Conservation (phyloP, 2,113 vertebrate genomes). For the Poeciliopsis retropinna region DNA sequence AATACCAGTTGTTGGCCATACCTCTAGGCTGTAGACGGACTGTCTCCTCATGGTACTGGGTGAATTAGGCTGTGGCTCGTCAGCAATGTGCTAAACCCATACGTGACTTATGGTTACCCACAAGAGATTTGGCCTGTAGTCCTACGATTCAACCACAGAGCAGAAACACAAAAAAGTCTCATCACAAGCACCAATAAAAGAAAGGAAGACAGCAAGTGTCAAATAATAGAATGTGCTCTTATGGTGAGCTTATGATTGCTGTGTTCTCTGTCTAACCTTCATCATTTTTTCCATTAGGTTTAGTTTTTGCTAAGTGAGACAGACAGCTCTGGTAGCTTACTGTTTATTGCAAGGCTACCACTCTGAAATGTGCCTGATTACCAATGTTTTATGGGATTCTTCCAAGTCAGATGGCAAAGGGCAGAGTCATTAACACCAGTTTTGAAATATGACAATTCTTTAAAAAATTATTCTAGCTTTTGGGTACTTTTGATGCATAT, state of each 20-base stretch:
- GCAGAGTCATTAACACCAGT: slow-evolving; percentile 54
- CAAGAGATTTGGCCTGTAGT: slow-evolving; percentile 68
- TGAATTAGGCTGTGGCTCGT: slow-evolving; percentile 79
- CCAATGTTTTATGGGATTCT: slow-evolving; percentile 60
- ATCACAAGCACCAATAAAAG: slow-evolving; percentile 40
- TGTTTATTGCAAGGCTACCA: slow-evolving; percentile 53
- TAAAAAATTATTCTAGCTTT: slow-evolving; percentile 39
- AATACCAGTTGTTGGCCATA: slow-evolving; percentile 74
- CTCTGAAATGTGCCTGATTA: slow-evolving; percentile 61
- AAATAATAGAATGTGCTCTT: slow-evolving; percentile 28
- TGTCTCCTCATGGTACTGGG: slow-evolving; percentile 67
- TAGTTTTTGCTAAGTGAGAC: slow-evolving; percentile 39
- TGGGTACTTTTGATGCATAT: too few relatives aligned
- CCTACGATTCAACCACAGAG: slow-evolving; percentile 49
- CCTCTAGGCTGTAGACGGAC: slow-evolving; percentile 75
- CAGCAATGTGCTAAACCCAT: slow-evolving; percentile 78
- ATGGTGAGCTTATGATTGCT: slow-evolving; percentile 32
- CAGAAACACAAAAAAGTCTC: slow-evolving; percentile 53
- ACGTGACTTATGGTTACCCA: slow-evolving; percentile 75
- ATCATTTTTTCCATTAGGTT: slow-evolving; percentile 40
- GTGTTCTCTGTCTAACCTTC: slow-evolving; percentile 20
- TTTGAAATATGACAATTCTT: slow-evolving; percentile 63
- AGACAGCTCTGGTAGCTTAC: slow-evolving; percentile 27
- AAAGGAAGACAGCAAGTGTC: slow-evolving; percentile 37
- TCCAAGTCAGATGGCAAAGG: slow-evolving; percentile 51